Evolutionary conservation across 2,888 invertebrate species (phyloP).

Genomic region (Platynereis dumerilii): DNA sequence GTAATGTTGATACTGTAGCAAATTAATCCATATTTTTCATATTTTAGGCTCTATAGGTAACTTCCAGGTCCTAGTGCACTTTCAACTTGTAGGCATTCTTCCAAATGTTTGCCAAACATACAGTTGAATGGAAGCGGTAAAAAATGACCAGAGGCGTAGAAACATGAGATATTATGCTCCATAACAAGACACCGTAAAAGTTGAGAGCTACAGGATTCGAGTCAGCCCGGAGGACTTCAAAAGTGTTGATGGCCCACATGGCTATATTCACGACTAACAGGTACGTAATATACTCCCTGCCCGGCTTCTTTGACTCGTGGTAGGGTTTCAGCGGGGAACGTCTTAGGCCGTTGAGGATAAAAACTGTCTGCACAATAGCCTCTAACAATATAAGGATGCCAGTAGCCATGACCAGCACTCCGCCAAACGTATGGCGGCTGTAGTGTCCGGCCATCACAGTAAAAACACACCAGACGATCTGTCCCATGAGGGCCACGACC

Average conservation of each 20-base stretch:
- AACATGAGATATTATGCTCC: slow-evolving; percentile 90
- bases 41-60: too few relatives aligned
- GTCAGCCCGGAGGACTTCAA: slow-evolving; percentile 90
- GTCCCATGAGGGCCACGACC: slow-evolving; percentile 88
- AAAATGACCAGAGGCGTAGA: slow-evolving; percentile 93
- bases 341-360: slow-evolving; percentile 90
- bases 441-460: slow-evolving; percentile 90
- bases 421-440: slow-evolving; percentile 78
- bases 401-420: slow-evolving; percentile 88
- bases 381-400: slow-evolving; percentile 86
- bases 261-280: slow-evolving; percentile 93
- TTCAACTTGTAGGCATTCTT: slow-evolving; percentile 82
- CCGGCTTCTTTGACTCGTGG: slow-evolving; percentile 92
- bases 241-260: slow-evolving; percentile 95
- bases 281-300: slow-evolving; percentile 93
- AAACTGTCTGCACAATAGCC: slow-evolving; percentile 90
- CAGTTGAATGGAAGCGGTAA: slow-evolving; percentile 90
- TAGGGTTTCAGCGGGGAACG: slow-evolving; percentile 88
- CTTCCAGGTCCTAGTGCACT: slow-evolving; percentile 1
- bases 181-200: slow-evolving; percentile 89
- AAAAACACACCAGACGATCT: slow-evolving; percentile 90
- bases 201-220: slow-evolving; percentile 90
- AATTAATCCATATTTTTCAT: too few relatives aligned
- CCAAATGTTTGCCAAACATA: slow-evolving; percentile 94
- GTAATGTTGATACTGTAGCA: too few relatives aligned